These are phyloP conservation scores for Himantopus leucocephalus DNA, from an alignment of 2,113 vertebrate species.

Conservation along the genomic window DNA sequence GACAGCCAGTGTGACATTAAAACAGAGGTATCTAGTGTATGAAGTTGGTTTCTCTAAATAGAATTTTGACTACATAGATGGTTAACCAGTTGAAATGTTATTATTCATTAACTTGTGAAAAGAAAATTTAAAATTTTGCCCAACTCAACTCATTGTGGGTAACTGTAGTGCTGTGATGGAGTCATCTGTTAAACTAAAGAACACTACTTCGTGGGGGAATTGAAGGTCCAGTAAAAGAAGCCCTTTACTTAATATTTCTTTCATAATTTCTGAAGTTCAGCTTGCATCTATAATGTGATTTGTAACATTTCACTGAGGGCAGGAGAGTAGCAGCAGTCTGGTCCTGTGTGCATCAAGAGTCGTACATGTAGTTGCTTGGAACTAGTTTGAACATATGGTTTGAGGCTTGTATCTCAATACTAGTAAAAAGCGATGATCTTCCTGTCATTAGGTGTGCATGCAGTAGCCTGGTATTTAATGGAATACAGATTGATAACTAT, in stretches of 20 bases:
- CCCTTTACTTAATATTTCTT: not conserved
- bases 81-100: not conserved
- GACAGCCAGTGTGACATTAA: not conserved
- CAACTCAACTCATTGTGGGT: not conserved
- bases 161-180: not conserved
- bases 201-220: not conserved
- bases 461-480: not conserved
- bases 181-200: not conserved
- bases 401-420: not conserved
- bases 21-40: not conserved
- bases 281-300: not conserved
- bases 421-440: not conserved
- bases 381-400: not conserved
- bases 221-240: not conserved
- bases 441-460: not conserved
- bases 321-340: not conserved
- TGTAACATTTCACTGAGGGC: not conserved
- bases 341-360: not conserved
- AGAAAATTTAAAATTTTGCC: not conserved
- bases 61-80: not conserved
- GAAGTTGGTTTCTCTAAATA: not conserved
- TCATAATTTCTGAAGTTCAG: not conserved
- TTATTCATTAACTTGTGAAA: not conserved
- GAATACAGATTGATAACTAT: not conserved
- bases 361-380: accelerated